A percentile compares a stretch with the other conserved stretches of the same genome.
Evolutionary conservation across 2,888 invertebrate genomes (phyloP).

Genomic region (Dasypolia templi): DNA sequence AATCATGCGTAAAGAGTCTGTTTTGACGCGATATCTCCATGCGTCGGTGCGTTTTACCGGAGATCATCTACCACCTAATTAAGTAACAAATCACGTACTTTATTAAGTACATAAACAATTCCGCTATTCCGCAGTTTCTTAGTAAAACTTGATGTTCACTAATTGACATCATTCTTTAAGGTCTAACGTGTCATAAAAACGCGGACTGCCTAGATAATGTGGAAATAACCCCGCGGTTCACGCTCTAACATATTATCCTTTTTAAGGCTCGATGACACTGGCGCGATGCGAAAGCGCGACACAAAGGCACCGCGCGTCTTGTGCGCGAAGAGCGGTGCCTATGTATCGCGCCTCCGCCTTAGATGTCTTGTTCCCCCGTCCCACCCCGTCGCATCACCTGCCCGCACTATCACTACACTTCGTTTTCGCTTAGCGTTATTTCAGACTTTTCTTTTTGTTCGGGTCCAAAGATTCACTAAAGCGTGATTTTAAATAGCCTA

Average conservation of each 20-base stretch:
- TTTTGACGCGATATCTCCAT: not conserved
- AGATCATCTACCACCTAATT: not conserved
- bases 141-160: conserved; percentile 14
- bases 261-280: too few species aligned
- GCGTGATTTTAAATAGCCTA: too few species aligned
- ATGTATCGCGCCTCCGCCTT: too few species aligned
- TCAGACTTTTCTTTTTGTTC: too few species aligned
- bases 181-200: conserved; percentile 40
- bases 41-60: not conserved
- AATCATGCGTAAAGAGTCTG: not conserved
- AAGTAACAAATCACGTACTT: conserved; percentile 12
- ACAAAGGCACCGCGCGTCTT: too few species aligned
- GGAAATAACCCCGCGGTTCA: conserved; percentile 32
- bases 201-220: conserved; percentile 25
- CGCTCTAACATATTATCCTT: conserved; percentile 29
- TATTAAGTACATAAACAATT: conserved; percentile 10
- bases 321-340: too few species aligned
- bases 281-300: too few species aligned
- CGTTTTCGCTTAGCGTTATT: too few species aligned
- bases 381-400: too few species aligned
- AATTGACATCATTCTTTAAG: conserved; percentile 41
- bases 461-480: too few species aligned
- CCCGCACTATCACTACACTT: too few species aligned
- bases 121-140: conserved; percentile 7
- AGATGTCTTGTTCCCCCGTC: too few species aligned